Percentiles rank a stretch among this genome's conserved stretches.
Conservation (phyloP, 2,797 vertebrate species). For the Novumbra hubbsi region DNA sequence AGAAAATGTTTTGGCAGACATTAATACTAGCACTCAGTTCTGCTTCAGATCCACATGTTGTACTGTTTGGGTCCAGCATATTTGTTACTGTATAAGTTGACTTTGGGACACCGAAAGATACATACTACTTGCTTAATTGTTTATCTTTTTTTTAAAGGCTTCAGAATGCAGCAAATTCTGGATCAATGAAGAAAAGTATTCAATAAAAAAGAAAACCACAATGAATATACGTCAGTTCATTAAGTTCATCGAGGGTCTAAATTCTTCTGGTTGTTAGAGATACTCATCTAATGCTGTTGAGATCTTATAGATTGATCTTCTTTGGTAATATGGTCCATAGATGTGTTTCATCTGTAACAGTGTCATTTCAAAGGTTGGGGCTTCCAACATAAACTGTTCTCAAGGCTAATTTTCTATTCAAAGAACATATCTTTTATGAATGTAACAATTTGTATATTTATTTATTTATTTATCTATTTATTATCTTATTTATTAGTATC, state of each 20-base stretch:
- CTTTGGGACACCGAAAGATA: not conserved
- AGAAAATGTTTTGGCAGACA: not conserved
- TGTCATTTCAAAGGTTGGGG: not conserved
- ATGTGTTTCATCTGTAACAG: not conserved
- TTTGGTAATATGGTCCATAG: not conserved
- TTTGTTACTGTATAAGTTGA: not conserved
- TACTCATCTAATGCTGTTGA: not conserved
- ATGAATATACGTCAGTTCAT: not conserved
- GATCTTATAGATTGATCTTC: not conserved
- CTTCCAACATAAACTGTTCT: not conserved
- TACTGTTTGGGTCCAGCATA: not conserved
- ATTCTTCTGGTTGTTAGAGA: not conserved
- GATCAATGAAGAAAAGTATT: too few species aligned
- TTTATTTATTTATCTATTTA: conserved; percentile 6
- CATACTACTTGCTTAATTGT: not conserved
- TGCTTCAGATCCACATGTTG: not conserved
- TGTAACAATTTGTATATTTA: not conserved
- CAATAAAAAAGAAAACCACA: too few species aligned
- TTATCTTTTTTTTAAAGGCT: conserved; percentile 2
- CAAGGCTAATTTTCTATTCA: not conserved
- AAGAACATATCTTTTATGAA: not conserved
- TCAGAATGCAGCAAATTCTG: not conserved
- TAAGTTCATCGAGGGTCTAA: not conserved
- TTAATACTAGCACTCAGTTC: not conserved
- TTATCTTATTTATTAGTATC: not conserved